Conservation (phyloP, 2,113 vertebrate genomes). For the Cromileptes altivelis region DNA sequence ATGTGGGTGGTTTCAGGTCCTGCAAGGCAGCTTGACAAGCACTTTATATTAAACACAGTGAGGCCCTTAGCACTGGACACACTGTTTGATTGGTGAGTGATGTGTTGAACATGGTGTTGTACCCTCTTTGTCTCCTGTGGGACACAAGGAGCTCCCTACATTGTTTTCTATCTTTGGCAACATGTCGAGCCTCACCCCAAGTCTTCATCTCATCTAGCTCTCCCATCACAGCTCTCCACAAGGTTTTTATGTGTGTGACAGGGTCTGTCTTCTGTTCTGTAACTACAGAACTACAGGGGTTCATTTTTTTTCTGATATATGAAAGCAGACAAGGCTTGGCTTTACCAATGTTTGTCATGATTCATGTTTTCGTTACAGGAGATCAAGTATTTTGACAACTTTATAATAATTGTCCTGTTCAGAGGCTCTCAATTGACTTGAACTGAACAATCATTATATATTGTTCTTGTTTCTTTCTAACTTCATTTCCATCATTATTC, state of each 20-base stretch:
- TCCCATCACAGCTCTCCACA: too few species aligned
- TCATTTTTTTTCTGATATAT: too few species aligned
- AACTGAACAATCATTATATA: neutral
- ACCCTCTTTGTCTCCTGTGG: neutral
- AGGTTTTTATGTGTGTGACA: too few species aligned
- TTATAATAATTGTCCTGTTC: too few species aligned
- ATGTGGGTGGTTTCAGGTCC: too few species aligned
- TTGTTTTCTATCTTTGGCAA: neutral
- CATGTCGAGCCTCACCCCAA: neutral
- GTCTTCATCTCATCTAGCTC: neutral
- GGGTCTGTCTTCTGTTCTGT: too few species aligned
- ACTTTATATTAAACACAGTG: neutral
- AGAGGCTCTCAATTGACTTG: neutral
- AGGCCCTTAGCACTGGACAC: neutral
- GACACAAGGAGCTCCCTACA: neutral
- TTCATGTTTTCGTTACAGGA: too few species aligned
- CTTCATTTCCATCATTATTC: slow-evolving; percentile 28
- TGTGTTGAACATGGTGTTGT: neutral
- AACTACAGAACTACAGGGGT: too few species aligned
- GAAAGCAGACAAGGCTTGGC: too few species aligned
- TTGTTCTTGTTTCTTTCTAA: neutral
- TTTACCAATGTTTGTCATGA: too few species aligned
- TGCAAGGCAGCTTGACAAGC: neutral
- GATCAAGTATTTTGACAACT: too few species aligned
- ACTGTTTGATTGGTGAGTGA: neutral